A percentile compares a stretch with the other conserved stretches of the same genome.
These are phyloP conservation scores for Poecilia gillii DNA, from an alignment of 2,797 vertebrate species.

Conservation along the genomic window DNA sequence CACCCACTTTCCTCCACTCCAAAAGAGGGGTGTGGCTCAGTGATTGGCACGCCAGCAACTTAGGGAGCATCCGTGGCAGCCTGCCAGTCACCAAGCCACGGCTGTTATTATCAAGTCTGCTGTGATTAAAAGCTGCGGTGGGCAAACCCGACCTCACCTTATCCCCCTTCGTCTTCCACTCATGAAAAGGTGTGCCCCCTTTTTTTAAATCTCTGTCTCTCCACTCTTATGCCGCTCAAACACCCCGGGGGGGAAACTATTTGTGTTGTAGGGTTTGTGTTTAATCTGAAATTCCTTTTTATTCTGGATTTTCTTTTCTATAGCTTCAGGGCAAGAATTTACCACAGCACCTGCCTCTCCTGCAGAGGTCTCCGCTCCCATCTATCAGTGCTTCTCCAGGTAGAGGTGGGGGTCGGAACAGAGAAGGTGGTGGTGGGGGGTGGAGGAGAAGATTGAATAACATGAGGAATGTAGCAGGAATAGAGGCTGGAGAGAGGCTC, in stretches of 20 bases:
- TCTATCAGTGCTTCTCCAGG: slow-evolving; percentile 74
- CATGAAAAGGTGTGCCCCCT: slow-evolving; percentile 59
- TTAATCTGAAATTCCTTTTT: slow-evolving; percentile 88
- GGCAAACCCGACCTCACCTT: slow-evolving; percentile 33
- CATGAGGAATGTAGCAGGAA: slow-evolving; percentile 86
- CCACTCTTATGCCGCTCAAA: slow-evolving; percentile 63
- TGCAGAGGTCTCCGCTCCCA: slow-evolving; percentile 78
- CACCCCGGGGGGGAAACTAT: slow-evolving; percentile 82
- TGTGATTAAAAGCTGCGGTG: slow-evolving; percentile 54
- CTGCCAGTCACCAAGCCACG: slow-evolving; percentile 60
- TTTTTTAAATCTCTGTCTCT: too few relatives aligned
- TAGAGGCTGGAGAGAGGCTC: slow-evolving; percentile 75
- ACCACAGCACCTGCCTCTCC: slow-evolving; percentile 89
- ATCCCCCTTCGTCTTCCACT: slow-evolving; percentile 13
- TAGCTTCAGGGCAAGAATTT: slow-evolving; percentile 87
- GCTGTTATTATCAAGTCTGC: slow-evolving; percentile 52
- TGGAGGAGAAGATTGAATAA: slow-evolving; percentile 83
- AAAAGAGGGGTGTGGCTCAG: slow-evolving; percentile 58
- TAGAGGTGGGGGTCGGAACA: slow-evolving; percentile 61
- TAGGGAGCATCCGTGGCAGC: slow-evolving; percentile 49
- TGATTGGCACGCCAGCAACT: slow-evolving; percentile 69
- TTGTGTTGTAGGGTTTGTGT: slow-evolving; percentile 85
- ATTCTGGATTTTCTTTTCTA: slow-evolving; percentile 68
- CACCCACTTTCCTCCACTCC: slow-evolving; percentile 65
- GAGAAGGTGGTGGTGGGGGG: slow-evolving; percentile 36